Evolutionary conservation across 1,140 invertebrate species (phyloP), one percentile per base, ranked within the genome.

Genomic region (Drosophila obscura): DNA sequence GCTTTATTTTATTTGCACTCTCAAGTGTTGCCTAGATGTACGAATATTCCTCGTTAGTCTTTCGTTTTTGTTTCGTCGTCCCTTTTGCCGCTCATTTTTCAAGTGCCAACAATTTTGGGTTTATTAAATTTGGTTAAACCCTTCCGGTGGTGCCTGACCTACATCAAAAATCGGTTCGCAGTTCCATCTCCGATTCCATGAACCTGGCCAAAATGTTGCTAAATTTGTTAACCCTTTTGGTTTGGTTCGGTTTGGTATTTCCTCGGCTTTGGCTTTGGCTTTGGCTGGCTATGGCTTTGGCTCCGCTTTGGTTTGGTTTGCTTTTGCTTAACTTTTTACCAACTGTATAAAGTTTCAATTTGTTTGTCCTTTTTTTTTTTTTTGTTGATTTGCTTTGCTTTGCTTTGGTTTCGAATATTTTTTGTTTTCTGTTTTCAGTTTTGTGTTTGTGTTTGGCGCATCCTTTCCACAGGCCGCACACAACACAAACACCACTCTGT

Each of bases 341-440:
- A 74, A 74, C 69, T 73, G 71, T 74, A 56, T 73, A 64, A 64
- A 74, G 69, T 75, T 75, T 75, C 55, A 75, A 75, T 68, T 76
- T 71, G 65, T 50, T 71, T 71, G 67, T 71, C 65, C 53, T 58
- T 69, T 71, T 57, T 45, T 31, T 35, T 46, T 24, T 48, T 28
- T 44, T 24, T 24, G 22, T 53, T 24, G 16, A 5, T 45, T 26
- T n/a, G 39, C 9, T 67, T 16, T 48, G 50, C 39, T 69, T 43
- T 71, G 56, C 51, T 28, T 50, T 43, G 51, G 16, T 45, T 15
- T 57, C 31, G 11, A n/a, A 5, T 45, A n/a, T 43, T 60, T 53
- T 55, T 31, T 48, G n/a, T 22, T 28, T 67, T 60, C 26, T 61
- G 15, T 52, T 57, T 43, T 28, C 26, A 28, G 26, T 28, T 28